These are phyloP conservation scores for Galago senegalensis DNA, from an alignment of 2,797 vertebrate species.

Conservation along the genomic window DNA sequence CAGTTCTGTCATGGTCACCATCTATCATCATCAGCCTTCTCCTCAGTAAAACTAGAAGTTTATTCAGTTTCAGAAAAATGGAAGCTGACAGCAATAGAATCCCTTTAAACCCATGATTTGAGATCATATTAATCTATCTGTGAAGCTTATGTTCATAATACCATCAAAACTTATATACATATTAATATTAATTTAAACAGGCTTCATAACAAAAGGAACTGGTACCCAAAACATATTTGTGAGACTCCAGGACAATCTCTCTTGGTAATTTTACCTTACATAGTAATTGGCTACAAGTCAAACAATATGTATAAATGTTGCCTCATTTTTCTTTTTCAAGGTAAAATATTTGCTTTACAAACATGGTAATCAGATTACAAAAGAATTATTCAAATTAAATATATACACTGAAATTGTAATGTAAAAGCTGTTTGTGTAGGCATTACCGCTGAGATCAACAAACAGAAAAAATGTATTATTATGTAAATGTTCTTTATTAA, in stretches of 20 bases:
- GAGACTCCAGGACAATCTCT: background rate
- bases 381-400: background rate
- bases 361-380: background rate
- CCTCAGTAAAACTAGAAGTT: background rate
- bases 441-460: background rate
- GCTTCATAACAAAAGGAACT: background rate
- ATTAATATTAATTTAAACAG: background rate
- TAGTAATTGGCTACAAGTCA: background rate
- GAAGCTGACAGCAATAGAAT: background rate
- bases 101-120: background rate
- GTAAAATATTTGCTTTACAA: slow-evolving; percentile 32
- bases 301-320: background rate
- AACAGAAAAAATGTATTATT: background rate
- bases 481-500: background rate
- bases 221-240: background rate
- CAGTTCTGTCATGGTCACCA: background rate
- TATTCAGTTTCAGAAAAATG: background rate
- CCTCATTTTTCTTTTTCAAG: background rate
- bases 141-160: background rate
- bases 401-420: background rate
- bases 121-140: background rate
- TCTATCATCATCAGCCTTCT: background rate
- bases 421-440: background rate
- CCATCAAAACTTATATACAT: background rate
- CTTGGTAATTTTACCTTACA: background rate